Evolutionary conservation across 2,888 invertebrate genomes (phyloP).

Genomic region (Petrophora chlorosata): DNA sequence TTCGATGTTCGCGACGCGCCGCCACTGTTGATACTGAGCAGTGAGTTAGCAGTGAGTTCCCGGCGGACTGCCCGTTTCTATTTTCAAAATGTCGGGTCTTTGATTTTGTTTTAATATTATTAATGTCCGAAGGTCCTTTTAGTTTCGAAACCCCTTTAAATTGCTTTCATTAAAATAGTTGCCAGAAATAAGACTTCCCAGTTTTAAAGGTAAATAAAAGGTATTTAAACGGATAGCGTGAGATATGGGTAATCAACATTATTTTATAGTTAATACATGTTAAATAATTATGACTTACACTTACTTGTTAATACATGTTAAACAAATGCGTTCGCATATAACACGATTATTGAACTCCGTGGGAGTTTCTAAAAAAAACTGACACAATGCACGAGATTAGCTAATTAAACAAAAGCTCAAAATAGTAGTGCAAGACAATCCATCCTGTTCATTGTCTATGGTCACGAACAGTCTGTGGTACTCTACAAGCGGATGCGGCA

Average conservation of each 20-base stretch:
- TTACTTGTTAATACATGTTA: no score
- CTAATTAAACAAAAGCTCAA: slow-evolving; percentile 55
- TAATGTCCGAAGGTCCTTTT: slow-evolving; percentile 36
- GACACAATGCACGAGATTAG: slow-evolving; percentile 30
- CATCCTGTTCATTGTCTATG: slow-evolving; percentile 69
- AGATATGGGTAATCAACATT: background rate
- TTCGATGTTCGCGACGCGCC: slow-evolving; percentile 75
- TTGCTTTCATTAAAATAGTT: background rate
- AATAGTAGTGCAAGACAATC: slow-evolving; percentile 46
- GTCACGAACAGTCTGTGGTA: slow-evolving; percentile 65
- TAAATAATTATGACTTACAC: no score
- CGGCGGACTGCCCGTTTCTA: slow-evolving; percentile 48
- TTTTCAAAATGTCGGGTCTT: slow-evolving; percentile 57
- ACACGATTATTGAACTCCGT: slow-evolving; percentile 32
- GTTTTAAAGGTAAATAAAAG: background rate
- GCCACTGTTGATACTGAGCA: slow-evolving; percentile 65
- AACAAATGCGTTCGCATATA: no score
- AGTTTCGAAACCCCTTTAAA: slow-evolving; percentile 10
- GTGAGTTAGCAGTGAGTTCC: no score
- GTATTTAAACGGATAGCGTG: background rate
- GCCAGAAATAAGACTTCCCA: slow-evolving; percentile 2
- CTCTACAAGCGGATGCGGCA: slow-evolving; percentile 66
- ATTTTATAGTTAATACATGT: background rate
- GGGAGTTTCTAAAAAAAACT: slow-evolving; percentile 45
- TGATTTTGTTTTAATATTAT: slow-evolving; percentile 54